phyloP scores from a whole-genome alignment of 1,140 invertebrate genomes.

The Calephelis nemesis region DNA sequence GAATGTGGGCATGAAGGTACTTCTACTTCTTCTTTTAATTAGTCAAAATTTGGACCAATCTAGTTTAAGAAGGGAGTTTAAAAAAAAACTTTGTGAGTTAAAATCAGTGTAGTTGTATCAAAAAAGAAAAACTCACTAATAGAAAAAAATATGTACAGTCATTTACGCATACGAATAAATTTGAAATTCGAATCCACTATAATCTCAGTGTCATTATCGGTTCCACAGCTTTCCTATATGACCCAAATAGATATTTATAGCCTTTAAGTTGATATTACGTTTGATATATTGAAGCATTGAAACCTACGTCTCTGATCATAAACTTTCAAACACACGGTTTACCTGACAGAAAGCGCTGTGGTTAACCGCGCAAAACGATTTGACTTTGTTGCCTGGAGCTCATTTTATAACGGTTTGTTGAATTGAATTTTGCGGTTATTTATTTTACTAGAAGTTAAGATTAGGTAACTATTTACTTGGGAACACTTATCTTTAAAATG shows the following conservation, averaged over 20 bases:
- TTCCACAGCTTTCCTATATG: neutral
- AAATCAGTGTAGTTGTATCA: too few relatives aligned
- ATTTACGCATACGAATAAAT: neutral
- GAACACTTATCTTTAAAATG: constrained; percentile 21
- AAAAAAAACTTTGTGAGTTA: too few relatives aligned
- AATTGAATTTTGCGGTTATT: constrained; percentile 78
- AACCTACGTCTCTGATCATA: constrained; percentile 57
- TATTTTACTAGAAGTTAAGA: constrained; percentile 62
- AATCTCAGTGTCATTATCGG: neutral
- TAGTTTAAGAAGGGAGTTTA: neutral
- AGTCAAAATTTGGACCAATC: neutral
- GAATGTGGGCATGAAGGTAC: too few relatives aligned
- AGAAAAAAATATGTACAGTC: too few relatives aligned
- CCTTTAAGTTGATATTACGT: constrained; percentile 42
- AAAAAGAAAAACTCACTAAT: neutral
- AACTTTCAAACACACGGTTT: constrained; percentile 68
- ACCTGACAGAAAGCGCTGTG: constrained; percentile 66
- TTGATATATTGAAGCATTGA: constrained; percentile 63
- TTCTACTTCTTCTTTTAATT: too few relatives aligned
- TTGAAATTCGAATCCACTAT: neutral
- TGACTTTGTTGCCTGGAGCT: constrained; percentile 68
- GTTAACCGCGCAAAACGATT: constrained; percentile 76
- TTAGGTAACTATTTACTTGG: constrained; percentile 37
- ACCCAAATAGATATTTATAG: constrained; percentile 49
- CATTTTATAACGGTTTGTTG: constrained; percentile 76